These are phyloP conservation scores for Drosophila yakuba DNA, from an alignment of 1,140 invertebrate genomes.

Conservation along the genomic window DNA sequence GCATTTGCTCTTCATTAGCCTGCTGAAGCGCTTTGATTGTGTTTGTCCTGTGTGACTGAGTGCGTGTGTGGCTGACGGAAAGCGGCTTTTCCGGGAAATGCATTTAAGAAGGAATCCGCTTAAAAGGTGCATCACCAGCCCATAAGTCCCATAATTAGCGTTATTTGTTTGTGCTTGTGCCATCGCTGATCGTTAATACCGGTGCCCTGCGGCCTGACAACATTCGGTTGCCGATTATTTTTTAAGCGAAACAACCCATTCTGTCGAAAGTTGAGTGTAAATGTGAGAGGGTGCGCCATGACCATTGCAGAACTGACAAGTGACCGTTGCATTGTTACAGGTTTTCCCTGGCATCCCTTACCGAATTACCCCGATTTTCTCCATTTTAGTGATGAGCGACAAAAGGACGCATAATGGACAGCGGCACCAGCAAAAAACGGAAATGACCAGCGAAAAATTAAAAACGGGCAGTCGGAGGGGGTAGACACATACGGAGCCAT, in stretches of 20 bases:
- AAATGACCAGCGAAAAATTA: conserved; percentile 76
- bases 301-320: conserved; percentile 2
- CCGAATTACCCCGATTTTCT: conserved; percentile 24
- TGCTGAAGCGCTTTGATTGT: conserved; percentile 57
- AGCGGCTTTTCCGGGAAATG: conserved; percentile 65
- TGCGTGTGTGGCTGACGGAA: conserved; percentile 32
- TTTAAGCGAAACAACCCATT: too few relatives aligned
- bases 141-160: conserved; percentile 65
- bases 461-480: conserved; percentile 35
- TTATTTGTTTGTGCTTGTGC: conserved; percentile 19
- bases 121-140: conserved; percentile 39
- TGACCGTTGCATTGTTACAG: conserved; percentile 37
- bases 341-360: conserved; percentile 7
- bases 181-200: background rate
- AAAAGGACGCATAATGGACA: conserved; percentile 68
- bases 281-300: too few relatives aligned
- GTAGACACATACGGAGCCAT: conserved; percentile 45
- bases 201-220: too few relatives aligned
- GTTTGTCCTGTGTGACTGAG: conserved; percentile 44
- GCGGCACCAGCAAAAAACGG: conserved; percentile 63
- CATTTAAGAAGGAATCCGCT: conserved; percentile 52
- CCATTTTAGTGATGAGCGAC: conserved; percentile 58
- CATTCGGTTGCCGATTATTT: too few relatives aligned
- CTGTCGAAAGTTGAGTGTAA: too few relatives aligned
- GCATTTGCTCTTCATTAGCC: conserved; percentile 78